These are phyloP conservation scores for Drosophila lutescens DNA, from an alignment of 2,888 invertebrate species.

Conservation along the genomic window DNA sequence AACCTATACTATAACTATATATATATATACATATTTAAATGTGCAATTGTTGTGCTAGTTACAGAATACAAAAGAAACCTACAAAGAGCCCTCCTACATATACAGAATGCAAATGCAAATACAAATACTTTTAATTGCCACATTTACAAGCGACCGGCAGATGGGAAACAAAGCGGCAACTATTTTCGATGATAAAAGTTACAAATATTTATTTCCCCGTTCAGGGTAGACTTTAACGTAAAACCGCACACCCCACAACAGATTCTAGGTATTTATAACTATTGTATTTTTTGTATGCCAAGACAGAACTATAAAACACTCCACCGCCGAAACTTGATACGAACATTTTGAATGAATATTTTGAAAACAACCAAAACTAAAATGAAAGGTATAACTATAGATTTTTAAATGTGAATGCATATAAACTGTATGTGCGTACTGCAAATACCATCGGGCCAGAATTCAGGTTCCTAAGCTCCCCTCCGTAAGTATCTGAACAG, in stretches of 20 bases:
- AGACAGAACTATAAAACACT: constrained; percentile 41
- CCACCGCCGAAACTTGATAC: constrained; percentile 51
- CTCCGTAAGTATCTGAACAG: constrained; percentile 28
- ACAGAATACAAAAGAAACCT: constrained; percentile 57
- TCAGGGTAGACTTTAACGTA: constrained; percentile 14
- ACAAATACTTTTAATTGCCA: constrained; percentile 48
- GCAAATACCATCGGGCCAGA: constrained; percentile 52
- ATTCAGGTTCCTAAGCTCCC: constrained; percentile 64
- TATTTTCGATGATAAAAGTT: constrained; percentile 65
- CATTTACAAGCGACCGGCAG: constrained; percentile 60
- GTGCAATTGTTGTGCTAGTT: constrained; percentile 45
- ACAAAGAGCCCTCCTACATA: constrained; percentile 70
- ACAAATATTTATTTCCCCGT: constrained; percentile 32
- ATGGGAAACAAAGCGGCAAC: constrained; percentile 18
- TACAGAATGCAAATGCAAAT: constrained; percentile 40
- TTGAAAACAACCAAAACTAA: constrained; percentile 5
- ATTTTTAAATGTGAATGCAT: constrained; percentile 34
- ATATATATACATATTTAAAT: constrained; percentile 40
- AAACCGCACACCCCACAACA: constrained; percentile 23
- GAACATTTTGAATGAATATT: constrained; percentile 24
- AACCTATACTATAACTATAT: constrained; percentile 28
- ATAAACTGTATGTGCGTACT: constrained; percentile 10
- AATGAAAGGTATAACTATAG: constrained; percentile 23
- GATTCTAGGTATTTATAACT: constrained; percentile 30
- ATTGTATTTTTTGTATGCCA: constrained; percentile 36